A percentile compares a stretch with the other conserved stretches of the same genome.
phyloP scores from a whole-genome alignment of 1,140 invertebrate species.

The Belonocnema kinseyi region DNA sequence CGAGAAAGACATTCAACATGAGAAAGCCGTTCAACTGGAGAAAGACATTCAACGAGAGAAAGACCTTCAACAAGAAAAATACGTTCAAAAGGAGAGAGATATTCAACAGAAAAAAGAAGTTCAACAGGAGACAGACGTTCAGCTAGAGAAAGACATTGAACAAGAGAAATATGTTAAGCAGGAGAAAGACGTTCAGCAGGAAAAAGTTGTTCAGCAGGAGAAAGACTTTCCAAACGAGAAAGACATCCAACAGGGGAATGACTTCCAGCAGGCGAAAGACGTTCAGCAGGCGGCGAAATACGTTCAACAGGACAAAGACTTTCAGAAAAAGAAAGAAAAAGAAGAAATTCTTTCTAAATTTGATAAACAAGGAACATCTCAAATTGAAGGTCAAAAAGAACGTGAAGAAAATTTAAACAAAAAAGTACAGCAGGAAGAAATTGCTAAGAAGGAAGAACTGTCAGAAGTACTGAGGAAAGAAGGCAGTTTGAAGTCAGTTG shows the following conservation, averaged over 20 bases:
- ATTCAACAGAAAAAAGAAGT: no score
- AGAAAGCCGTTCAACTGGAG: no score
- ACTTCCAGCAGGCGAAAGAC: constrained; percentile 13
- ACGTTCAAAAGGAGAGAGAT: no score
- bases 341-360: neutral
- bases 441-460: constrained; percentile 14
- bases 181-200: constrained; percentile 6
- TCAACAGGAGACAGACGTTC: no score
- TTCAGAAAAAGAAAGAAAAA: constrained; percentile 35
- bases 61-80: no score
- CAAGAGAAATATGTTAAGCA: no score
- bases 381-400: constrained; percentile 28
- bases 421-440: constrained; percentile 37
- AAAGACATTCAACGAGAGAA: no score
- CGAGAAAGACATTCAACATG: no score
- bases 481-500: constrained; percentile 18
- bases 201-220: constrained; percentile 37
- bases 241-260: neutral
- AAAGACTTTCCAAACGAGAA: constrained; percentile 18
- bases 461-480: constrained; percentile 36
- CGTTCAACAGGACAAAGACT: neutral
- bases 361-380: constrained; percentile 30
- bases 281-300: constrained; percentile 27
- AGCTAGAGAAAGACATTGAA: no score
- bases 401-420: constrained; percentile 21